A percentile compares a stretch with the other conserved stretches of the same genome.
These are phyloP conservation scores for Tenthredo distinguenda DNA, from an alignment of 2,888 invertebrate species.

Conservation along the genomic window DNA sequence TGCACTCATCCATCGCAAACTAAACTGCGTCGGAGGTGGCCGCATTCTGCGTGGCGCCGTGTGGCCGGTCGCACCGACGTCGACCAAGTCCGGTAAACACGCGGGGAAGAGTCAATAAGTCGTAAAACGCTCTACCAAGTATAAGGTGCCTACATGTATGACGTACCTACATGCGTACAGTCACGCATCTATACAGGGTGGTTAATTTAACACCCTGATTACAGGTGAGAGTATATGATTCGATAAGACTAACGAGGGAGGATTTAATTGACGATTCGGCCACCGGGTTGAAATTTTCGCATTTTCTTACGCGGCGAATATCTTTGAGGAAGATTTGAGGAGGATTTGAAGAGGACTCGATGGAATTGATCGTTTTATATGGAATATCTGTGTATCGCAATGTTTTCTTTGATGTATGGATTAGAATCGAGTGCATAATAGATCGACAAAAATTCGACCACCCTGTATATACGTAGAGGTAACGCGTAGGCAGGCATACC, in stretches of 20 bases:
- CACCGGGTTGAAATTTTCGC: too few species aligned
- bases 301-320: too few species aligned
- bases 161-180: slow-evolving; percentile 11
- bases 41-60: slow-evolving; percentile 73
- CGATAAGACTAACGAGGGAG: background rate
- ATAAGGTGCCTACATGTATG: slow-evolving; percentile 42
- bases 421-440: background rate
- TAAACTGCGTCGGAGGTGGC: slow-evolving; percentile 48
- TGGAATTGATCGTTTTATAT: too few species aligned
- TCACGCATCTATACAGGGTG: slow-evolving; percentile 24
- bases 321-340: too few species aligned
- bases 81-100: slow-evolving; percentile 70
- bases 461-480: slow-evolving; percentile 22
- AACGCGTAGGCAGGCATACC: slow-evolving; percentile 25
- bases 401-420: background rate
- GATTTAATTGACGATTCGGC: background rate
- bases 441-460: background rate
- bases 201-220: background rate
- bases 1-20: slow-evolving; percentile 30
- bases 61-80: slow-evolving; percentile 66
- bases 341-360: too few species aligned
- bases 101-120: slow-evolving; percentile 74
- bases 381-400: too few species aligned
- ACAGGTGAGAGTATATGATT: background rate
- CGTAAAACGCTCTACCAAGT: slow-evolving; percentile 66